Evolutionary conservation across 1,140 invertebrate genomes (phyloP), one percentile per base, ranked within the genome.

Genomic region (Nasonia longicornis): DNA sequence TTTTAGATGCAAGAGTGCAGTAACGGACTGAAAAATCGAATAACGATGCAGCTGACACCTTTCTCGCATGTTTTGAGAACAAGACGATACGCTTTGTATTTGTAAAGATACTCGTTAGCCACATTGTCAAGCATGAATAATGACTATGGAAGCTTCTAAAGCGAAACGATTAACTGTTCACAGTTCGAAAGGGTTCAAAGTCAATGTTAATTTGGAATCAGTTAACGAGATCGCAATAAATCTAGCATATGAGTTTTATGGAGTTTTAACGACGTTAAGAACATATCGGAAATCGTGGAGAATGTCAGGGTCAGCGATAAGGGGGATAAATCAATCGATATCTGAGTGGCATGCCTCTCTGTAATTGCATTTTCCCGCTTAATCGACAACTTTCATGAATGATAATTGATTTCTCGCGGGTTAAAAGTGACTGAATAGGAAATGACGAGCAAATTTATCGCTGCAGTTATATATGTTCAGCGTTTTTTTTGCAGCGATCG

Each of bases 231-330:
- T 42, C 38, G 38, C 38, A 16, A 48, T 48, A 58, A 58, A 58
- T 58, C 52, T 48, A 12, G 12, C 14, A 14, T 16, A 14, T 16
- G 14, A 14, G 12, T 75, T 75, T 75, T 35, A 20, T 10, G 14
- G 35, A 8, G 10, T 12, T 35, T 66, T 66, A 38, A 66, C 16
- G n/a, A 35, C 38, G 2, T 76, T 42, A 38, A 66, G 12, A 35
- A 64, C 6, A 38, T 64, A 64, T 64, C 8, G 67, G 45, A 58
- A 79, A 79, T 63, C 11, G 20, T 6, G 3, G 31, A 72, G 67
- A 79, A 79, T 38, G 77, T 26, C 77, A 79, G 69, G 69, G 77
- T 72, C 31, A 64, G n/a, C 64, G 77, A 79, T 72, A 58, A 72
- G 58, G 38, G 0, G 26, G 22, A 63, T 58, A 35, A 69, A 72